Evolutionary conservation across 2,888 invertebrate genomes (phyloP), one percentile per base, ranked within the genome.

Genomic region (Axea sp.): DNA sequence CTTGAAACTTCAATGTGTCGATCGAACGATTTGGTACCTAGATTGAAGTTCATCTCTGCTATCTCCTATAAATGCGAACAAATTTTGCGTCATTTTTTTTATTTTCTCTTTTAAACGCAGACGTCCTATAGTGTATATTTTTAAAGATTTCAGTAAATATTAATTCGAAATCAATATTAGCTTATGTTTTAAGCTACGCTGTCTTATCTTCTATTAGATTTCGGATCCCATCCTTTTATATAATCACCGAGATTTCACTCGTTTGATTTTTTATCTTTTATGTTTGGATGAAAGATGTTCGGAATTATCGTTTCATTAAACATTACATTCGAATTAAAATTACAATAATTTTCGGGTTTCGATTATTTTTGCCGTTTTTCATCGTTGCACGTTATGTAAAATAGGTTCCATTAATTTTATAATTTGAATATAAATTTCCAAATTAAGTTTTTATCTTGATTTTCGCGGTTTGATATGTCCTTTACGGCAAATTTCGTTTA

Each of bases 111-210:
- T 51, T 30, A 7, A 49, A 39, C 31, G 31, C 17, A 57, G 19
- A 28, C 37, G 41, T 35, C 3, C 41, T 59, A 41, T 24, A 41
- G 55, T 41, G 30, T 41, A 43, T 12, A 35, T 7, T 31, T 59
- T 68, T 43, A 24, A 41, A 41, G 31, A 17, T 11, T 47, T 17
- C 51, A 24, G 19, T 30, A 51, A 24, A 31, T 31, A 68, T 51
- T 43, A 59, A 68, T 68, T 59, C 33, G 35, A 47, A 35, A 51
- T 64, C 51, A 43, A 43, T 51, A 33, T 51, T 35, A 43, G 26
- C 49, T 51, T 41, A 19, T 31, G 22, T 31, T 30, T 47, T 37
- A 45, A 47, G 37, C 37, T 47, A 22, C 30, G 39, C 19, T 17
- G 4, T 7, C 24, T 28, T 35, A 59, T 28, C 33, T 59, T 45